These are phyloP conservation scores for Acanthornis magna DNA, from an alignment of 2,797 vertebrate genomes.

Conservation along the genomic window DNA sequence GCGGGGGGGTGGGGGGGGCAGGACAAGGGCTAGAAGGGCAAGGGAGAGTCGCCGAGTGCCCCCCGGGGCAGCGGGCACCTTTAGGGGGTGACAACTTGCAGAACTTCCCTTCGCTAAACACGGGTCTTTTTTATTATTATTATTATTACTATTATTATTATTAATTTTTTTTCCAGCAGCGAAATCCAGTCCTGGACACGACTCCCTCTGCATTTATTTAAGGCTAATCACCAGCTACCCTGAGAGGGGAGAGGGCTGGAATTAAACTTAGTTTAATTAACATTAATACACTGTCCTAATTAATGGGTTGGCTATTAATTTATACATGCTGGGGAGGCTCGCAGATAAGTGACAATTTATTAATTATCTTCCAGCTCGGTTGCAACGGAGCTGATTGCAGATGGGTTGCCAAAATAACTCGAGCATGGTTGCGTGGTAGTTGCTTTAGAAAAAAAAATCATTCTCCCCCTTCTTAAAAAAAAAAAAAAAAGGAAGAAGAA, in stretches of 20 bases:
- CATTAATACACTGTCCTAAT: slow-evolving; percentile 66
- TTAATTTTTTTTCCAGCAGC: neutral
- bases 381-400: slow-evolving; percentile 69
- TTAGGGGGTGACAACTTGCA: neutral
- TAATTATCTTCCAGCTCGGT: slow-evolving; percentile 61
- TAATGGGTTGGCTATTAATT: slow-evolving; percentile 62
- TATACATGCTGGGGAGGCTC: slow-evolving; percentile 52
- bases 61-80: neutral
- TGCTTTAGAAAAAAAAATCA: slow-evolving; percentile 36
- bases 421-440: slow-evolving; percentile 65
- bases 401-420: slow-evolving; percentile 64
- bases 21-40: neutral
- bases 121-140: neutral
- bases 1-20: neutral
- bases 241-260: slow-evolving; percentile 40
- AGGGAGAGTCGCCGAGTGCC: neutral
- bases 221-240: slow-evolving; percentile 44
- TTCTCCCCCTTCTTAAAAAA: slow-evolving; percentile 2
- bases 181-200: slow-evolving; percentile 27
- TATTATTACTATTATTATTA: neutral
- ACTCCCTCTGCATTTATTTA: slow-evolving; percentile 45
- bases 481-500: neutral
- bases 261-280: slow-evolving; percentile 63
- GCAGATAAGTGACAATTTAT: slow-evolving; percentile 61
- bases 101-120: neutral